Percentiles rank a stretch among this genome's conserved stretches.
Evolutionary conservation across 2,113 vertebrate species (phyloP).

Genomic region (Eudyptes chrysolophus): DNA sequence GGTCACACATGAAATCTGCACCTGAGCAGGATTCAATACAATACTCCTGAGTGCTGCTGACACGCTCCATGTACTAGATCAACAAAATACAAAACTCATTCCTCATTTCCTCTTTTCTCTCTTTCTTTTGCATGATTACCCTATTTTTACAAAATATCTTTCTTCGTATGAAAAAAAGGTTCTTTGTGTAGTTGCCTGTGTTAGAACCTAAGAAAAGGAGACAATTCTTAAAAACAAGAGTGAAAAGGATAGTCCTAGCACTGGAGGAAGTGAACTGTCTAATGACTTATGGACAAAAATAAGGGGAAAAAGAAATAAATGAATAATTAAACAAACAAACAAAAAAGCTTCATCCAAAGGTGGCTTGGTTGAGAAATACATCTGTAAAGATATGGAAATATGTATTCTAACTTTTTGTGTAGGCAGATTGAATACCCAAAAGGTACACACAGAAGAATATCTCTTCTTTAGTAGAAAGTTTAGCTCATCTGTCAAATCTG

Average conservation of each 20-base stretch:
- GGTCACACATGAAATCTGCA: neutral
- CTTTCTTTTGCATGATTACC: neutral
- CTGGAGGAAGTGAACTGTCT: neutral
- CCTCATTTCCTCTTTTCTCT: neutral
- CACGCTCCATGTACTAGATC: neutral
- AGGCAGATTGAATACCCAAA: neutral
- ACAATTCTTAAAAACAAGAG: neutral
- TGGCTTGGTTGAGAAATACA: neutral
- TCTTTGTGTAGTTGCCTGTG: neutral
- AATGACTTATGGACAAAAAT: neutral
- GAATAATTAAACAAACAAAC: neutral
- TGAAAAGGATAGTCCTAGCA: neutral
- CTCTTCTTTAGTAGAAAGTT: neutral
- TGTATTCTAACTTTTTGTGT: neutral
- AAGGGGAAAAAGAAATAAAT: neutral
- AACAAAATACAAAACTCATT: neutral
- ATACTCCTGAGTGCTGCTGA: neutral
- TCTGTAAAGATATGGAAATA: neutral
- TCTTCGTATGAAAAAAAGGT: neutral
- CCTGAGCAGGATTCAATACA: neutral
- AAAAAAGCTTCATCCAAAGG: neutral
- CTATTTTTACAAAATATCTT: neutral
- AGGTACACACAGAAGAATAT: neutral
- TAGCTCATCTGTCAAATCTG: conserved; percentile 16
- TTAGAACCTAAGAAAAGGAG: neutral